Percentiles rank a stretch among this genome's conserved stretches.
phyloP scores from a whole-genome alignment of 2,888 invertebrate species.

The Rhopalosiphum nymphaeae region DNA sequence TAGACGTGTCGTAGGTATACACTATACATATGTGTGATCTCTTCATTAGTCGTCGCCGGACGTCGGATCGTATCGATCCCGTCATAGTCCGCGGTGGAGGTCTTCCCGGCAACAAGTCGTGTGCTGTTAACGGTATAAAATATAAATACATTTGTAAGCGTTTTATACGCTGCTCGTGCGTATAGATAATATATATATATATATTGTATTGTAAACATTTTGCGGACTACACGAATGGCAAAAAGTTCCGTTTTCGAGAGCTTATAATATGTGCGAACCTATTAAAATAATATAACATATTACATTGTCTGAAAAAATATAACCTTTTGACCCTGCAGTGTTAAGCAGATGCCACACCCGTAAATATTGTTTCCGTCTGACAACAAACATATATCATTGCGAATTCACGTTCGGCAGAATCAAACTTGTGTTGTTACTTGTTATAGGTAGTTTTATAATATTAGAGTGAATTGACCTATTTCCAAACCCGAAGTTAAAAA shows the following conservation, averaged over 20 bases:
- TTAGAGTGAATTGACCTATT: background rate
- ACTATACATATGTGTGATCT: constrained; percentile 50
- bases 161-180: background rate
- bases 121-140: background rate
- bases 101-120: constrained; percentile 16
- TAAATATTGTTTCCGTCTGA: background rate
- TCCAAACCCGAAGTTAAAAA: background rate
- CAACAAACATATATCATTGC: background rate
- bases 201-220: background rate
- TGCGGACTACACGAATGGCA: background rate
- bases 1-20: background rate
- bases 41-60: constrained; percentile 50
- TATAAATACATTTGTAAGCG: background rate
- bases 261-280: background rate
- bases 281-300: background rate
- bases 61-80: constrained; percentile 33
- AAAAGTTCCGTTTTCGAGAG: background rate
- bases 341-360: background rate
- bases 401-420: background rate
- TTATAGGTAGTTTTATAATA: background rate
- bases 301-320: background rate
- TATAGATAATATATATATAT: background rate
- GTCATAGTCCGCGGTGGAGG: constrained; percentile 41
- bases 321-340: background rate
- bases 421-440: background rate